phyloP scores from a whole-genome alignment of 2,797 vertebrate genomes.

The Tolypeutes matacus region DNA sequence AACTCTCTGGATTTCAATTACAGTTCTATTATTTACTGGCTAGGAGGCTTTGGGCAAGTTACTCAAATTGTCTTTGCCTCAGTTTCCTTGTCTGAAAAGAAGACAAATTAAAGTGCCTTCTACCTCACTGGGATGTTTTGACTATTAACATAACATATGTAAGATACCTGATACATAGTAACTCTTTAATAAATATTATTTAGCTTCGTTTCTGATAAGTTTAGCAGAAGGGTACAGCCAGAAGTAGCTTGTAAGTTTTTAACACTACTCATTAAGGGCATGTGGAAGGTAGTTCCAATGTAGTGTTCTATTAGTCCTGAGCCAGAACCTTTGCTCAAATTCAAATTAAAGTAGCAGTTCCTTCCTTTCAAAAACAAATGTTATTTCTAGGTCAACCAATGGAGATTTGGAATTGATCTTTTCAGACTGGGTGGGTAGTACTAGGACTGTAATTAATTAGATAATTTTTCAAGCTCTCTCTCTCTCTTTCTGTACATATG shows the following conservation, averaged over 20 bases:
- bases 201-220: not conserved
- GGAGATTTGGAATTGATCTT: not conserved
- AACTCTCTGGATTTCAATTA: not conserved
- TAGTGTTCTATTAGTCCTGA: not conserved
- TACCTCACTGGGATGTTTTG: not conserved
- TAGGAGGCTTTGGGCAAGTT: not conserved
- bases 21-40: not conserved
- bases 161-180: not conserved
- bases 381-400: not conserved
- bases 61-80: not conserved
- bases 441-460: not conserved
- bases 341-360: not conserved
- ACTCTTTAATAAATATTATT: not conserved
- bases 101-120: not conserved
- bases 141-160: not conserved
- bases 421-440: not conserved
- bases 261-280: not conserved
- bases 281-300: not conserved
- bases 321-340: not conserved
- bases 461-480: no score
- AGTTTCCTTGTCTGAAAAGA: slow-evolving; percentile 20
- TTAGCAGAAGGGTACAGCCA: not conserved
- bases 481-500: no score
- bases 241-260: not conserved
- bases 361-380: not conserved